phyloP scores from a whole-genome alignment of 2,888 invertebrate species.

The Morinoia aosen region DNA sequence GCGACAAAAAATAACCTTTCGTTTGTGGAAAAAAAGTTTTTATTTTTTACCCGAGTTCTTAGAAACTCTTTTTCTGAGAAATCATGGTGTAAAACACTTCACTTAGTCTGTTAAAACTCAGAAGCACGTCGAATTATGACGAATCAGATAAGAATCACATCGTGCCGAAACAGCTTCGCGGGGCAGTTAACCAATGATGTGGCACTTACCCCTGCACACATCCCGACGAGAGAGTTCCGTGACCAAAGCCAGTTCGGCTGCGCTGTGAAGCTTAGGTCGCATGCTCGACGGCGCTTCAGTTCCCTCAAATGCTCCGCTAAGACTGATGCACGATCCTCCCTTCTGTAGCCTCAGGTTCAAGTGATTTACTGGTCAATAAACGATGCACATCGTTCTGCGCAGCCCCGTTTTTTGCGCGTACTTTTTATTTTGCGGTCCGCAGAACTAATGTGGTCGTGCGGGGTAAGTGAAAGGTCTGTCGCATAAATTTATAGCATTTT shows the following conservation, averaged over 20 bases:
- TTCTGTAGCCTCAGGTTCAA: neutral
- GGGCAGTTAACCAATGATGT: neutral
- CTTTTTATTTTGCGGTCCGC: neutral
- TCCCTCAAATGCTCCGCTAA: neutral
- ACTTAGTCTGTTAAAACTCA: neutral
- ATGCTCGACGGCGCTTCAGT: neutral
- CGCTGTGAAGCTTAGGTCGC: neutral
- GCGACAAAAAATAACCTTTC: neutral
- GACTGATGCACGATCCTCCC: neutral
- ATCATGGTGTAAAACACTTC: neutral
- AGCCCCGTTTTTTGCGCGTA: neutral
- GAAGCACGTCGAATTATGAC: too few species aligned
- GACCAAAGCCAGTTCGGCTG: neutral
- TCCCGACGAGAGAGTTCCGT: conserved; percentile 5
- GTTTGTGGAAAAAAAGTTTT: neutral
- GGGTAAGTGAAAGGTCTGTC: neutral
- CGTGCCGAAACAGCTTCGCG: neutral
- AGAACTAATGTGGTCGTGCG: neutral
- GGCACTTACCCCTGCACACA: neutral
- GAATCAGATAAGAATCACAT: too few species aligned
- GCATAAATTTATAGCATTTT: neutral
- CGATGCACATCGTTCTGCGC: neutral
- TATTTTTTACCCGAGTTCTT: neutral
- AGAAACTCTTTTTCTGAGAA: neutral
- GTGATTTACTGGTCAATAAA: neutral